These are phyloP conservation scores for Peromyscus polionotus DNA, from an alignment of 2,113 vertebrate species.

Conservation along the genomic window DNA sequence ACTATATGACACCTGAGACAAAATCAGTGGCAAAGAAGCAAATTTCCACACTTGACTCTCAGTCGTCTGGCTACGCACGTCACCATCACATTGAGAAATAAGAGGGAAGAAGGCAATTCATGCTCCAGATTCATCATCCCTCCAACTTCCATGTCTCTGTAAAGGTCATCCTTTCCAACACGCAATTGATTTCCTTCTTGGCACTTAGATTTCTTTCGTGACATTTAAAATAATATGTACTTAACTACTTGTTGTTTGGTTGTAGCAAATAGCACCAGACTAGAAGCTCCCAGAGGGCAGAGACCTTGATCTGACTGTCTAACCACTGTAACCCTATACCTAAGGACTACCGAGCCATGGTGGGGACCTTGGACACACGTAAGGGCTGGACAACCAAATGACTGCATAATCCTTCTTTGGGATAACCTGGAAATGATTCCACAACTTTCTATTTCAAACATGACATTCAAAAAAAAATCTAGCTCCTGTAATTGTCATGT, in stretches of 20 bases:
- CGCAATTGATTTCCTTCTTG: background rate
- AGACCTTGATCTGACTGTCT: background rate
- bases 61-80: background rate
- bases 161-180: conserved; percentile 18
- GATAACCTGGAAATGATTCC: conserved; percentile 30
- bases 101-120: background rate
- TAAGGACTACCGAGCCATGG: background rate
- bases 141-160: background rate
- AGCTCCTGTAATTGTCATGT: conserved; percentile 25
- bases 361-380: conserved; percentile 18
- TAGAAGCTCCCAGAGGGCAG: background rate
- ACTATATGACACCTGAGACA: conserved; percentile 22
- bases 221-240: background rate
- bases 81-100: background rate
- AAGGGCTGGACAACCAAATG: background rate
- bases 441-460: conserved; percentile 28
- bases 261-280: background rate
- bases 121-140: background rate
- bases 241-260: background rate
- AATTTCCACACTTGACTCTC: background rate
- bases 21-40: conserved; percentile 18
- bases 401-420: background rate
- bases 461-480: background rate
- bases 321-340: background rate
- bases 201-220: background rate